Evolutionary conservation across 2,888 invertebrate genomes (phyloP).

Genomic region (Megaustenia siamemsis): DNA sequence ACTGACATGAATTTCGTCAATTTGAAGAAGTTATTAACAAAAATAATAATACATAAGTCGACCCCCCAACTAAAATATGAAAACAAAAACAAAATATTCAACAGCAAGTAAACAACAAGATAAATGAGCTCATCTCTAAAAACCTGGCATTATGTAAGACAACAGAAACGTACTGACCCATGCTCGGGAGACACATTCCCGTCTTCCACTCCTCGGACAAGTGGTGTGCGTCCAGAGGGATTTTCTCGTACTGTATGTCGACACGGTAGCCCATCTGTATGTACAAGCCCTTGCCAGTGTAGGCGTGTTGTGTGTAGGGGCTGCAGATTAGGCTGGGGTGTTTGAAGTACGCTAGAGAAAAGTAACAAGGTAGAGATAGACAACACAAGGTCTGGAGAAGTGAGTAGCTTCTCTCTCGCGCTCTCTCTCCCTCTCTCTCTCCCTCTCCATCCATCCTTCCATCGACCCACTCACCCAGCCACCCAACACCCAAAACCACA

Average conservation of each 20-base stretch:
- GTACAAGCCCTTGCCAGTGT: constrained; percentile 70
- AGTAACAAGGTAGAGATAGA: neutral
- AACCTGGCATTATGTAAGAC: constrained; percentile 59
- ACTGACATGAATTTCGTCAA: too few species aligned
- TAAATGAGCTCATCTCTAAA: too few species aligned
- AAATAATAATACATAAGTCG: too few species aligned
- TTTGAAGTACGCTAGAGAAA: constrained; percentile 74
- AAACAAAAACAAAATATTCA: too few species aligned
- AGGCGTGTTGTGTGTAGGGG: constrained; percentile 65
- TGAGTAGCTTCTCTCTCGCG: too few species aligned
- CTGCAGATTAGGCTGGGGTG: constrained; percentile 74
- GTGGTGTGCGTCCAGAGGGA: constrained; percentile 66
- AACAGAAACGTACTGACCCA: constrained; percentile 66
- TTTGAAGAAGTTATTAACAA: too few species aligned
- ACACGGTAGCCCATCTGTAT: constrained; percentile 72
- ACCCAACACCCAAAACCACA: too few species aligned
- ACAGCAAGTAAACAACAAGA: too few species aligned
- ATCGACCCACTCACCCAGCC: too few species aligned
- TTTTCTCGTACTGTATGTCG: constrained; percentile 65
- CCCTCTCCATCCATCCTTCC: too few species aligned
- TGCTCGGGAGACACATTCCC: constrained; percentile 68
- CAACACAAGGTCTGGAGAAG: neutral
- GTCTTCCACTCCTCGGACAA: constrained; percentile 68
- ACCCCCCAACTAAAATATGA: too few species aligned
- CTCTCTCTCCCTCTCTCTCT: too few species aligned